Evolutionary conservation across 2,888 invertebrate genomes (phyloP).

Genomic region (Parascotia fuliginaria): DNA sequence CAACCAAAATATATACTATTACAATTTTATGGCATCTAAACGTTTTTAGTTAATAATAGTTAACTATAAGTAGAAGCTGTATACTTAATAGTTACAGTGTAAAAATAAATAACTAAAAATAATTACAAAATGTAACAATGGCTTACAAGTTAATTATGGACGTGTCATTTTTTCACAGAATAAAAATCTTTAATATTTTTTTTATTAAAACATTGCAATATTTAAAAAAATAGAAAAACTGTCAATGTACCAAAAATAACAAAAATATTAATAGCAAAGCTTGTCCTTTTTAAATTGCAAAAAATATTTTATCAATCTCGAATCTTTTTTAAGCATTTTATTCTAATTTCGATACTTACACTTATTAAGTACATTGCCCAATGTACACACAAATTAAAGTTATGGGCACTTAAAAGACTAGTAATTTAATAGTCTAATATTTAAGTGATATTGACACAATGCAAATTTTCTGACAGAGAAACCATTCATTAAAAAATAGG

Average conservation of each 20-base stretch:
- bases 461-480: too few relatives aligned
- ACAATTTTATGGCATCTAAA: conserved; percentile 70
- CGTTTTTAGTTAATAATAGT: conserved; percentile 59
- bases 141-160: conserved; percentile 47
- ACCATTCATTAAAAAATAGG: too few relatives aligned
- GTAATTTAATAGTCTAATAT: too few relatives aligned
- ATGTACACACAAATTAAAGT: background rate
- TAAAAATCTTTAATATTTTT: too few relatives aligned
- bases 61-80: conserved; percentile 75
- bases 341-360: conserved; percentile 7
- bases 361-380: conserved; percentile 13
- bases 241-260: too few relatives aligned
- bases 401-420: too few relatives aligned
- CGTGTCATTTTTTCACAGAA: conserved; percentile 67
- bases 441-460: too few relatives aligned
- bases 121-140: conserved; percentile 68
- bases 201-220: too few relatives aligned
- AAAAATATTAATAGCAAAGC: too few relatives aligned
- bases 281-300: too few relatives aligned
- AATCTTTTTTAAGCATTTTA: background rate
- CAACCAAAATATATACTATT: conserved; percentile 72
- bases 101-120: conserved; percentile 64
- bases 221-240: too few relatives aligned
- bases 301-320: too few relatives aligned
- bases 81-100: conserved; percentile 64